Percentiles rank a stretch among this genome's conserved stretches.
phyloP scores from a whole-genome alignment of 1,140 invertebrate genomes.

The Zaprionus camerounensis region DNA sequence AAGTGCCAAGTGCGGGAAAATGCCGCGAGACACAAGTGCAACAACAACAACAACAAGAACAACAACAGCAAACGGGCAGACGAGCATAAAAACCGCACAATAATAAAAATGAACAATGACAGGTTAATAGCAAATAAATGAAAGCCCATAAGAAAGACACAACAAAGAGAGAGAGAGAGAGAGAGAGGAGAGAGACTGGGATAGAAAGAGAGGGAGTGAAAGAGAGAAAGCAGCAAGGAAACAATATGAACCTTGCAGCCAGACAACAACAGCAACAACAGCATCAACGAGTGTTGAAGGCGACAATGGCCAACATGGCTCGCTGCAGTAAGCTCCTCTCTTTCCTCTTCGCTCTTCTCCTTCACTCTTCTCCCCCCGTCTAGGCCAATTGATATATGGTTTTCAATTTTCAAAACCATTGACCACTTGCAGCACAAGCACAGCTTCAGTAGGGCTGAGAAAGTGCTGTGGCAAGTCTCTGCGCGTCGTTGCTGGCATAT shows the following conservation, averaged over 20 bases:
- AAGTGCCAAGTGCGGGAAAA: conserved; percentile 72
- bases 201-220: conserved; percentile 3
- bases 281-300: conserved; percentile 3
- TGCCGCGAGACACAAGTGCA: conserved; percentile 76
- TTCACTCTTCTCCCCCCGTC: conserved; percentile 48
- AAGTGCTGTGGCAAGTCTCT: conserved; percentile 30
- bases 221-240: neutral
- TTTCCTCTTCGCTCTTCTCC: neutral
- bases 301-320: conserved; percentile 27
- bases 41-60: conserved; percentile 46
- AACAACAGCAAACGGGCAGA: conserved; percentile 39
- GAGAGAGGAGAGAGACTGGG: neutral
- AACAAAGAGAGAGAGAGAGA: conserved; percentile 15
- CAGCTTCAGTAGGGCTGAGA: conserved; percentile 1
- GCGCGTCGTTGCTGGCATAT: conserved; percentile 46
- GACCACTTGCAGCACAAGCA: conserved; percentile 50
- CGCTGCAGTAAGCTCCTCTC: neutral
- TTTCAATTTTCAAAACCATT: conserved; percentile 83
- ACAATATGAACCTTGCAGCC: conserved; percentile 19
- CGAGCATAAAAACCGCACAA: conserved; percentile 73
- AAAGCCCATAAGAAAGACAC: conserved; percentile 80
- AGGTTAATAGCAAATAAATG: conserved; percentile 84
- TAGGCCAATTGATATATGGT: conserved; percentile 81
- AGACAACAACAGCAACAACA: conserved; percentile 26
- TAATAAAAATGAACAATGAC: conserved; percentile 84